Evolutionary conservation across 2,113 vertebrate species (phyloP), one percentile per base, ranked within the genome.

Genomic region (Numida meleagris): DNA sequence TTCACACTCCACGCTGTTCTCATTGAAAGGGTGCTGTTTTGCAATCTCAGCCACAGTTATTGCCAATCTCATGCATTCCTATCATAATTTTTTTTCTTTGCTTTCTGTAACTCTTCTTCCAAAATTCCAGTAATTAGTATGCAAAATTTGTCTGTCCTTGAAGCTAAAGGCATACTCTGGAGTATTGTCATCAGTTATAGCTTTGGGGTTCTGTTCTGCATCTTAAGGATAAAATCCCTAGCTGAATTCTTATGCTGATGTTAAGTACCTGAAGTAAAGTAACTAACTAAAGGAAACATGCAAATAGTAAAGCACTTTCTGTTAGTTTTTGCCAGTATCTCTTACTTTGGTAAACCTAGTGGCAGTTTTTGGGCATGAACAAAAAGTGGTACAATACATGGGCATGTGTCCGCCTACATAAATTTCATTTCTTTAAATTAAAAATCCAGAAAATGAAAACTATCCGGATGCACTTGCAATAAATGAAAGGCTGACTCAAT

Each of bases 361-460:
- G 51, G 45, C 65, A 76, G 55, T 80, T 84, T 89, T 91, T 68
- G 91, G 65, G 50, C 31, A 31, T 38, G 73, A 80, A 53, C 62
- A 73, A 68, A 51, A 33, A 74, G 42, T 67, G 42, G 57, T 71
- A 68, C 86, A 34, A 74, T 67, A 73, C 46, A 45, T 16, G 31
- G 34, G 10, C 24, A 40, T 55, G 40, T 79, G 80, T 78, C 63
- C 57, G 20, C 74, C 40, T 59, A 51, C 55, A 82, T 87, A 91
- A 91, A 94, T 82, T 48, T 96, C 43, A 86, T 59, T 82, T 29
- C 43, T 95, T 67, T 74, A 94, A 93, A 76, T 96, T 92, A 96
- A 96, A 95, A 75, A 33, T 4, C 38, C 53, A 58, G 36, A 89
- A 85, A 95, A 87, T 73, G 48, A 95, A 95, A 87, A 72, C 73